These are phyloP conservation scores for Deroplatys truncata DNA, from an alignment of 2,888 invertebrate genomes.

Conservation along the genomic window DNA sequence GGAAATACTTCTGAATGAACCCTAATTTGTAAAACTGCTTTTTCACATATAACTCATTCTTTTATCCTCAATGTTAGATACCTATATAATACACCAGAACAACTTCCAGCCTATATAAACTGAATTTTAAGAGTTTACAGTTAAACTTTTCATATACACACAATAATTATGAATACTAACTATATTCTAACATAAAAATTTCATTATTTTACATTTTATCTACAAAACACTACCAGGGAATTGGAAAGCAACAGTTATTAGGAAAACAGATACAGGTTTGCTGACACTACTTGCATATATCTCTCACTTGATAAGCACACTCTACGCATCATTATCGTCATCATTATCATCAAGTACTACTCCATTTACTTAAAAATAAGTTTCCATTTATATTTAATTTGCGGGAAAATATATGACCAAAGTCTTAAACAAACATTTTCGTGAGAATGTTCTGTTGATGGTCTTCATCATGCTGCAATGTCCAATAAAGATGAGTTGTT, in stretches of 20 bases:
- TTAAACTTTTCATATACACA: not conserved
- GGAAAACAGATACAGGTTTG: not conserved
- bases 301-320: not conserved
- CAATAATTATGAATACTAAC: not conserved
- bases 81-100: not conserved
- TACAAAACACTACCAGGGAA: not conserved
- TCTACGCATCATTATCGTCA: not conserved
- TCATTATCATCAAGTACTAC: not conserved
- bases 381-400: not conserved
- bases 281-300: not conserved
- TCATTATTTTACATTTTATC: not conserved
- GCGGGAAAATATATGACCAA: not conserved
- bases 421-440: not conserved
- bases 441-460: not conserved
- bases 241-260: not conserved
- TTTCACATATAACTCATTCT: not conserved
- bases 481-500: not conserved
- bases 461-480: not conserved
- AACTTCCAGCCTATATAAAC: not conserved
- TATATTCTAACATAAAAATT: not conserved
- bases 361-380: not conserved
- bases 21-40: not conserved
- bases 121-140: not conserved
- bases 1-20: not conserved
- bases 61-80: not conserved